Conservation (phyloP, 2,797 vertebrate species). For the Danio kyathit region DNA sequence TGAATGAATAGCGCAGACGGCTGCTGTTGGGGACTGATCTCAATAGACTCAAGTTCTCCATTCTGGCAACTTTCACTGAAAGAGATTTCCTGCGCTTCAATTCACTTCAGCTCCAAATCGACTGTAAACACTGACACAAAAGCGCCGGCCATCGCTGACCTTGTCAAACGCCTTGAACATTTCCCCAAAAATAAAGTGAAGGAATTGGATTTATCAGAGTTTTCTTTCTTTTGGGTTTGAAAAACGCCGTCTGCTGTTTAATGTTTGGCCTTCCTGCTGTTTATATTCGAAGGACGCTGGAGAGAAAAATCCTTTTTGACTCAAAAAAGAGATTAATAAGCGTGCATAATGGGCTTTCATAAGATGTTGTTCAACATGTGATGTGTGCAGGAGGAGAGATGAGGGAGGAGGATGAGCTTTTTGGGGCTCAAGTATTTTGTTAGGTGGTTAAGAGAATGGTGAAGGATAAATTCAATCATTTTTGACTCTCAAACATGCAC, state of each 20-base stretch:
- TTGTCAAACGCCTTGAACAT: background rate
- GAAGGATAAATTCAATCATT: no score
- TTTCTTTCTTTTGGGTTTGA: background rate
- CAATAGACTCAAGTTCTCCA: constrained; percentile 4
- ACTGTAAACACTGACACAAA: constrained; percentile 8
- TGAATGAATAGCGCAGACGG: background rate
- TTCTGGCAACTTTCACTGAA: background rate
- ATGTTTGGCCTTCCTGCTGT: background rate
- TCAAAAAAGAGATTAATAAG: no score
- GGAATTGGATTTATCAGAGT: background rate
- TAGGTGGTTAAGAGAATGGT: no score
- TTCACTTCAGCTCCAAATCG: constrained; percentile 2
- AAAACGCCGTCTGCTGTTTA: background rate
- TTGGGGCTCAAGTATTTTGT: no score
- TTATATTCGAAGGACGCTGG: background rate
- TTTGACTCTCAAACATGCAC: no score
- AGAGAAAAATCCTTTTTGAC: background rate
- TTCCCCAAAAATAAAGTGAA: background rate
- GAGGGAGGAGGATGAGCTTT: no score
- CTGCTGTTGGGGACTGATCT: background rate
- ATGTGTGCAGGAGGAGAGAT: no score
- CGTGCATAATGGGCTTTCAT: no score
- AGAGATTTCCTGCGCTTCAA: background rate
- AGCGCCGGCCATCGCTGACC: background rate
- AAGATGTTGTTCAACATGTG: no score